A percentile compares a stretch with the other conserved stretches of the same genome.
Evolutionary conservation across 2,888 invertebrate species (phyloP).

Genomic region (Leptopilina myrica): DNA sequence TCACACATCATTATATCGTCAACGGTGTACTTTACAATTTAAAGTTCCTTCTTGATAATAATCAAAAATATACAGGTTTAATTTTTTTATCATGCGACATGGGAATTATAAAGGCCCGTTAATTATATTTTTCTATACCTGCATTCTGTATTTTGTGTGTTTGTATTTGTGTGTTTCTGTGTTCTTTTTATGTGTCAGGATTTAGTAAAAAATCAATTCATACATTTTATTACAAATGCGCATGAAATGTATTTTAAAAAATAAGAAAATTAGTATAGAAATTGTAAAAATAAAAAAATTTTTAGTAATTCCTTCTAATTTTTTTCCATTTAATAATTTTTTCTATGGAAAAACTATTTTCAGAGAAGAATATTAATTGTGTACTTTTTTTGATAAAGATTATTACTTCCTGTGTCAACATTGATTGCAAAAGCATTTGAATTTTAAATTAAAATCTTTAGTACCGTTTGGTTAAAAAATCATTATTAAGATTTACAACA

Average conservation of each 20-base stretch:
- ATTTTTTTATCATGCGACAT: background rate
- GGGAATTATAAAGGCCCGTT: background rate
- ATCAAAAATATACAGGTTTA: conserved; percentile 3
- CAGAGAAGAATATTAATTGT: too few relatives aligned
- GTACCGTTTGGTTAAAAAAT: background rate
- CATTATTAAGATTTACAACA: conserved; percentile 3
- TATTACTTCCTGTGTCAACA: background rate
- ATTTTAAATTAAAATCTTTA: background rate
- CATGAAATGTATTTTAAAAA: too few relatives aligned
- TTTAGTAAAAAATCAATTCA: too few relatives aligned
- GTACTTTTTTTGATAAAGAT: too few relatives aligned
- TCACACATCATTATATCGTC: background rate
- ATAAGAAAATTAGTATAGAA: too few relatives aligned
- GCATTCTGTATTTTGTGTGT: background rate
- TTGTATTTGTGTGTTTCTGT: too few relatives aligned
- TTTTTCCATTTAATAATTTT: too few relatives aligned
- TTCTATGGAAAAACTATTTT: too few relatives aligned
- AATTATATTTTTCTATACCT: background rate
- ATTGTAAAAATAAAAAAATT: too few relatives aligned
- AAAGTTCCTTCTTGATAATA: background rate
- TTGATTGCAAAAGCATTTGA: background rate
- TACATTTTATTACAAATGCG: too few relatives aligned
- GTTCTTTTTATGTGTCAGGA: too few relatives aligned
- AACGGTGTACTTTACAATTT: conserved; percentile 22
- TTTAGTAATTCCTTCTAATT: too few relatives aligned